phyloP scores from a whole-genome alignment of 2,888 invertebrate species.

The Drosophila subquinaria region DNA sequence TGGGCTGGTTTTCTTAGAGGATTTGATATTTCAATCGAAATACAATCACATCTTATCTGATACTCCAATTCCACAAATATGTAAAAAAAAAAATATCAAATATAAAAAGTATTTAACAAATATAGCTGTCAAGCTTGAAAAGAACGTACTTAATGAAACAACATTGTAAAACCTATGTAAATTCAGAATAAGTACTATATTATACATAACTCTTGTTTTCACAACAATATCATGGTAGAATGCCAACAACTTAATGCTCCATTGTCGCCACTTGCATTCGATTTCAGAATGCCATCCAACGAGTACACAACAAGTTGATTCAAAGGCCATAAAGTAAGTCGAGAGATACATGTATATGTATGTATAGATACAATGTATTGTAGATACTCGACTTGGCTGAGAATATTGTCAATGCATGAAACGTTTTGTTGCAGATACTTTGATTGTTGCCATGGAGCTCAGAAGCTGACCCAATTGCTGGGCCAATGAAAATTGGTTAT shows the following conservation, averaged over 20 bases:
- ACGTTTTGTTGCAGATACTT: slow-evolving; percentile 37
- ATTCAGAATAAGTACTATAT: background rate
- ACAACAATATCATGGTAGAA: slow-evolving; percentile 25
- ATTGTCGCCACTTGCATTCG: slow-evolving; percentile 41
- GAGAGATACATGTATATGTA: slow-evolving; percentile 33
- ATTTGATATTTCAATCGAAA: slow-evolving; percentile 8
- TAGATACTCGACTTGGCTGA: slow-evolving; percentile 11
- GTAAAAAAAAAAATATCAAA: too few relatives aligned
- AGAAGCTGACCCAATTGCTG: slow-evolving; percentile 61
- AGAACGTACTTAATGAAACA: too few relatives aligned
- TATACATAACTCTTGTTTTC: background rate
- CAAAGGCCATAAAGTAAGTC: slow-evolving; percentile 71
- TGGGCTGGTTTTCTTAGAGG: slow-evolving; percentile 17
- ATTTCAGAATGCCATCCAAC: slow-evolving; percentile 69
- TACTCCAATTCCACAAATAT: too few relatives aligned
- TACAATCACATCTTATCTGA: slow-evolving; percentile 1
- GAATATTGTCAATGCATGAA: slow-evolving; percentile 61
- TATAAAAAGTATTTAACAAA: too few relatives aligned
- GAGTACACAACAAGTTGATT: slow-evolving; percentile 68
- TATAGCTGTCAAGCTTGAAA: background rate
- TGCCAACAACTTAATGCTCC: slow-evolving; percentile 42
- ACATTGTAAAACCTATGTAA: too few relatives aligned
- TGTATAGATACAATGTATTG: slow-evolving; percentile 5
- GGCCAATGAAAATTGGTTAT: slow-evolving; percentile 34
- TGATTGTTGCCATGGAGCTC: slow-evolving; percentile 39